These are phyloP conservation scores for Suillia variegata DNA, from an alignment of 2,888 invertebrate species.

Conservation along the genomic window DNA sequence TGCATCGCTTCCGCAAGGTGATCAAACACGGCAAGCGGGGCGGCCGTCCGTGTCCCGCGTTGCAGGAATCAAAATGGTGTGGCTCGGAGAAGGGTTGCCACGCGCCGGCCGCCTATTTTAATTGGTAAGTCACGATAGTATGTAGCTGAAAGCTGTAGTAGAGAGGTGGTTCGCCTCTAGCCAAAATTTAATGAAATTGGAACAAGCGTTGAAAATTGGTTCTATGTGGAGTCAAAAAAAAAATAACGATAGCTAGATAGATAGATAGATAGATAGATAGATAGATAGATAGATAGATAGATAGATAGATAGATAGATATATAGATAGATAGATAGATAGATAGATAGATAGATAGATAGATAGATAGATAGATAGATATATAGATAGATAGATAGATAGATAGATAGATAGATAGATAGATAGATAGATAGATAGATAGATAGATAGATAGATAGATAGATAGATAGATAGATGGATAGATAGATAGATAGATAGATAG, in stretches of 20 bases:
- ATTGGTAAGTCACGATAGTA: slow-evolving; percentile 64
- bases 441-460: too few species aligned
- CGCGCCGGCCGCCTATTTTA: slow-evolving; percentile 66
- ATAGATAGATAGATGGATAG: too few species aligned
- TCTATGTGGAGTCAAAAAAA: not conserved
- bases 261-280: too few species aligned
- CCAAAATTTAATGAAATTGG: not conserved
- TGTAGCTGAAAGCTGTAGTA: slow-evolving; percentile 4
- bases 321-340: too few species aligned
- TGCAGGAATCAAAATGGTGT: slow-evolving; percentile 87
- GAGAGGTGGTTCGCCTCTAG: not conserved
- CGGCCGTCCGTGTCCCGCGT: slow-evolving; percentile 81
- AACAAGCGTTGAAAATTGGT: not conserved
- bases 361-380: too few species aligned
- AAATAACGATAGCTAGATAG: not conserved
- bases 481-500: too few species aligned
- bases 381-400: too few species aligned
- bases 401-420: too few species aligned
- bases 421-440: too few species aligned
- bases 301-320: too few species aligned
- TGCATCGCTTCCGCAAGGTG: slow-evolving; percentile 78
- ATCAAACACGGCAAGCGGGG: slow-evolving; percentile 78
- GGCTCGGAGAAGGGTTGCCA: slow-evolving; percentile 75
- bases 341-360: too few species aligned
- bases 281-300: too few species aligned